Evolutionary conservation across 2,888 invertebrate genomes (phyloP).

Genomic region (Nemurella pictetii): DNA sequence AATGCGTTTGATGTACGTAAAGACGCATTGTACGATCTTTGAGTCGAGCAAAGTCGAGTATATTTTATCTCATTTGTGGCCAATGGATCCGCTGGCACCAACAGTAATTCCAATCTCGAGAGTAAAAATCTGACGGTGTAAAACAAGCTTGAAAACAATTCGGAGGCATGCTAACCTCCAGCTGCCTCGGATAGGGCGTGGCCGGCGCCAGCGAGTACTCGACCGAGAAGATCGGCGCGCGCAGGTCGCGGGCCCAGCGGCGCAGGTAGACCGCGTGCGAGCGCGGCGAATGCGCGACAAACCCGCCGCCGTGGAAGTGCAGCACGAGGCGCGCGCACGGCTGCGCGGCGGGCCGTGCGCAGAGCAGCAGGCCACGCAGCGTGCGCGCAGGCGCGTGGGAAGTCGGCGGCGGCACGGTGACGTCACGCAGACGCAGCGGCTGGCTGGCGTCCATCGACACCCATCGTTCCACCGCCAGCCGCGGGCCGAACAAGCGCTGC

Average conservation of each 20-base stretch:
- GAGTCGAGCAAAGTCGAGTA: too few species aligned
- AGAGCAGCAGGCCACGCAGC: neutral
- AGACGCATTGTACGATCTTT: too few species aligned
- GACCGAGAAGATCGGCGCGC: constrained; percentile 88
- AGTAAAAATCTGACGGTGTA: too few species aligned
- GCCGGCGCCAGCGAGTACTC: constrained; percentile 97
- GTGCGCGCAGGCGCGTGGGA: neutral
- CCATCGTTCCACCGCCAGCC: neutral
- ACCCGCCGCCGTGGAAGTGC: constrained; percentile 98
- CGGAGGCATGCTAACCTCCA: constrained; percentile 70
- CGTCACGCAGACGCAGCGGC: neutral
- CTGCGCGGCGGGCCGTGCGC: constrained; percentile 42
- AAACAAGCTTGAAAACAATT: too few species aligned
- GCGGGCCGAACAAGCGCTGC: neutral
- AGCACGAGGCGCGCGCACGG: constrained; percentile 72
- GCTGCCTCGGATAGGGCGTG: constrained; percentile 91
- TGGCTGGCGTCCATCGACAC: neutral
- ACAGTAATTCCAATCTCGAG: too few species aligned
- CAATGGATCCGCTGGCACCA: too few species aligned
- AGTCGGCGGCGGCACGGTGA: neutral
- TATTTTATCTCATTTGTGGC: too few species aligned
- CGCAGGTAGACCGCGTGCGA: constrained; percentile 94
- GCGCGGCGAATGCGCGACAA: constrained; percentile 94
- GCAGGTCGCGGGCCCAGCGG: constrained; percentile 85
- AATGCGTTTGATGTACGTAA: too few species aligned